Evolutionary conservation across 2,113 vertebrate species (phyloP).

Genomic region (Chiloscyllium plagiosum): DNA sequence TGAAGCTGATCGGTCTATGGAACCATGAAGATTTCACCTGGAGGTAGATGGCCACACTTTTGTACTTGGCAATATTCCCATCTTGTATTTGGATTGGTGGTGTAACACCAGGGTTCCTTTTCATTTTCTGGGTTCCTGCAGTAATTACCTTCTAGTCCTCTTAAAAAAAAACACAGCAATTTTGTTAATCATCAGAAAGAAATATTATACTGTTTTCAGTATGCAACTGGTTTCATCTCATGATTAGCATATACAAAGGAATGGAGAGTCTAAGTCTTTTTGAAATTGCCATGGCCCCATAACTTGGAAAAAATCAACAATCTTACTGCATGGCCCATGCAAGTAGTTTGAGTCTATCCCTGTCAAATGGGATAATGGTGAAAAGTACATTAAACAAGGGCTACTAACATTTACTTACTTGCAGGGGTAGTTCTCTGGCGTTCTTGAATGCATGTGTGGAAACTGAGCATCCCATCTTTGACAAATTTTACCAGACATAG

Average conservation of each 20-base stretch:
- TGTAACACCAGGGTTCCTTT: conserved; percentile 84
- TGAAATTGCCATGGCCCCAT: not conserved
- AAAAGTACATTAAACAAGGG: not conserved
- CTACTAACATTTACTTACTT: conserved; percentile 62
- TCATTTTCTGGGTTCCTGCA: conserved; percentile 91
- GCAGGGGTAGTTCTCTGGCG: conserved; percentile 87
- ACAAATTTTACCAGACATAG: conserved; percentile 69
- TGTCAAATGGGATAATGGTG: not conserved
- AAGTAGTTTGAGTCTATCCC: not conserved
- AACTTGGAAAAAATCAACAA: not conserved
- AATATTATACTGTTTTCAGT: not conserved
- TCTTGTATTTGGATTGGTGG: conserved; percentile 57
- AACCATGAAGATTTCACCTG: not conserved
- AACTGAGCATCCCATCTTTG: conserved; percentile 75
- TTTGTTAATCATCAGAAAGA: not conserved
- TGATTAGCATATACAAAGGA: not conserved
- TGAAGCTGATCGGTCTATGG: not conserved
- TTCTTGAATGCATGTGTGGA: conserved; percentile 77
- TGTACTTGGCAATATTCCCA: conserved; percentile 83
- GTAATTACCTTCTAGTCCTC: conserved; percentile 73
- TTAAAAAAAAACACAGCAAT: conserved; percentile 46
- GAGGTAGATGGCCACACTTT: conserved; percentile 52
- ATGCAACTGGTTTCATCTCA: not conserved
- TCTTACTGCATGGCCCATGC: not conserved
- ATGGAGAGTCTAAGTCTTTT: not conserved